A percentile compares a stretch with the other conserved stretches of the same genome.
phyloP scores from a whole-genome alignment of 2,888 invertebrate species.

The Eutolmus rufibarbis region DNA sequence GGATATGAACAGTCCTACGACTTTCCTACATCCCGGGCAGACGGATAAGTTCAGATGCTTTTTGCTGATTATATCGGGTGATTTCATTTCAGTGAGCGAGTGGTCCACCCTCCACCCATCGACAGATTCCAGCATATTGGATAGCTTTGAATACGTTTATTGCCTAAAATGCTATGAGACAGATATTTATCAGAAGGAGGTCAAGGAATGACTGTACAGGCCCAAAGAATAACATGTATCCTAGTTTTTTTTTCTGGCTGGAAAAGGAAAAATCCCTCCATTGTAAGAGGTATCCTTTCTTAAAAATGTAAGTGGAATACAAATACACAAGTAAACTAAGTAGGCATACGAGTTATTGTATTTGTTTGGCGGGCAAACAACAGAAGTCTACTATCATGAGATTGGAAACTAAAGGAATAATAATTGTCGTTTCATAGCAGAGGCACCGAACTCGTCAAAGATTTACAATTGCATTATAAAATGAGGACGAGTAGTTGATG shows the following conservation, averaged over 20 bases:
- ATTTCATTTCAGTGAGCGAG: neutral
- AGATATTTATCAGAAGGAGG: neutral
- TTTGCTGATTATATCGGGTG: constrained; percentile 15
- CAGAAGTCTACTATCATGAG: neutral
- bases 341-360: neutral
- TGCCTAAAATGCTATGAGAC: neutral
- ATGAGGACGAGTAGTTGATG: neutral
- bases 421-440: neutral
- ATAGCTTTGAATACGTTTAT: neutral
- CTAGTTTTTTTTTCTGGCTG: neutral
- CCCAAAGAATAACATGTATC: neutral
- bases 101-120: neutral
- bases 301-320: neutral
- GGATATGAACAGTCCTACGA: neutral
- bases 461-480: neutral
- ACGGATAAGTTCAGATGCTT: neutral
- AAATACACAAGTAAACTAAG: neutral
- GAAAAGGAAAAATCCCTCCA: neutral
- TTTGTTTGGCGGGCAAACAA: neutral
- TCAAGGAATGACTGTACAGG: neutral
- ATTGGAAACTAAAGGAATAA: neutral
- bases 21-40: neutral
- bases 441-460: neutral
- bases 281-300: neutral
- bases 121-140: neutral